phyloP scores from a whole-genome alignment of 2,888 invertebrate species.

The Dendrolimus houi region DNA sequence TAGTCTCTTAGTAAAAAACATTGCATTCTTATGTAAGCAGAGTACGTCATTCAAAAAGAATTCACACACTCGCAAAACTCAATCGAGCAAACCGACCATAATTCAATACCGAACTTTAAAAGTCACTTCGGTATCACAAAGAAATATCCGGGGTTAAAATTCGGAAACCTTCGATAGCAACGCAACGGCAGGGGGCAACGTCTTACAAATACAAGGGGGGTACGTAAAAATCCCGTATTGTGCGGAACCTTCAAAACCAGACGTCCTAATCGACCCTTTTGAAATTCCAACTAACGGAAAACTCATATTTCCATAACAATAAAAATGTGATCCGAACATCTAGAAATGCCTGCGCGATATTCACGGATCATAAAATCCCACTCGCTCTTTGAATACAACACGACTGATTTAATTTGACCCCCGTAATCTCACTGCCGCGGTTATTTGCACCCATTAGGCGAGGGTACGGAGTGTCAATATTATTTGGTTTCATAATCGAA shows the following conservation, averaged over 20 bases:
- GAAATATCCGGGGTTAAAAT: slow-evolving; percentile 47
- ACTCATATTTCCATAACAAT: slow-evolving; percentile 76
- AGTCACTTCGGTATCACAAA: slow-evolving; percentile 44
- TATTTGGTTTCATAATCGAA: slow-evolving; percentile 46
- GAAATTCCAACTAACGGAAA: slow-evolving; percentile 75
- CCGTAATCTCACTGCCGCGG: slow-evolving; percentile 28
- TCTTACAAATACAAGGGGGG: slow-evolving; percentile 61
- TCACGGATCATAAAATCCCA: slow-evolving; percentile 75
- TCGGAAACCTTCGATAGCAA: slow-evolving; percentile 43
- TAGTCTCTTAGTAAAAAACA: too few relatives aligned
- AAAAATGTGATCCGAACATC: slow-evolving; percentile 75
- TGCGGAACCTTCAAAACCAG: slow-evolving; percentile 72
- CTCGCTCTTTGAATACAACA: slow-evolving; percentile 51
- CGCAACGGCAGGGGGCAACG: slow-evolving; percentile 43
- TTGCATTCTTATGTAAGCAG: too few relatives aligned
- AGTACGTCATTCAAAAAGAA: background rate
- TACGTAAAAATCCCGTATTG: slow-evolving; percentile 44
- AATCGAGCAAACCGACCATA: slow-evolving; percentile 52
- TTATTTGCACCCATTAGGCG: slow-evolving; percentile 32
- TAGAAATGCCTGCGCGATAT: slow-evolving; percentile 73
- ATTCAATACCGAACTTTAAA: slow-evolving; percentile 57
- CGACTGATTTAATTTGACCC: slow-evolving; percentile 60
- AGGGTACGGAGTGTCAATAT: slow-evolving; percentile 38
- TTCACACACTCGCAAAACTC: slow-evolving; percentile 29
- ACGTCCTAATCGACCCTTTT: slow-evolving; percentile 75